Evolutionary conservation across 1,140 invertebrate species (phyloP), one percentile per base, ranked within the genome.

Genomic region (Drosophila jambulina): DNA sequence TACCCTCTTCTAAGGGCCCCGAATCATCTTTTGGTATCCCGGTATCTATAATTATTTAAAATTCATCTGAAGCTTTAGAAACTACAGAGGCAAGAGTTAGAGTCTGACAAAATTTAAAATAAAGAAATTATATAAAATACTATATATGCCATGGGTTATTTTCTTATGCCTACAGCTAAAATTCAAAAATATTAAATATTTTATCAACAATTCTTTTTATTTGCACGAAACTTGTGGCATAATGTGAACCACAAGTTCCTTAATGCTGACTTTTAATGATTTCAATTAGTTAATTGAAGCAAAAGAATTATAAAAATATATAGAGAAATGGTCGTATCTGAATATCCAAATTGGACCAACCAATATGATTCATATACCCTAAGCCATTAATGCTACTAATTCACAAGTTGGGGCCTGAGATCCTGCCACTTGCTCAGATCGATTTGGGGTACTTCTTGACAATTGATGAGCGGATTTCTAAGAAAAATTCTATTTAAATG

Each of bases 381-480:
- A 12, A 9, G 54, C 23, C 25, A 21, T 19, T 17, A 9, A 23
- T 9, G 3, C n/a, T 27, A 19, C 61, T 63, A 81, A 21, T 81
- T 46, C 3, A 75, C 60, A 48, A 82, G 46, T 23, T 81, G 70
- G 8, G 74, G 64, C 42, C 60, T 75, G 2, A 83, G 45, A 53
- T 91, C 95, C 68, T 94, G 94, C 96, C 96, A 96, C 36, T 95
- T 85, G 7, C 92, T 93, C 3, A 96, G 92, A 90, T 97, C 95
- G 2, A 96, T 81, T 15, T 93, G 91, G 8, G 96, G 96, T 49
- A 97, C 92, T 12, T 94, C 91, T 19, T 94, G 92, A 75, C 96
- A 97, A 19, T 93, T 80, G n/a, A 71, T 10, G 25, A 94, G n/a
- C 94, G 92, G 12, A 95, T 91, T 65, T 93, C 94, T 92, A 61